Conservation (phyloP, 1,140 invertebrate species). For the Drosophila leontia region DNA sequence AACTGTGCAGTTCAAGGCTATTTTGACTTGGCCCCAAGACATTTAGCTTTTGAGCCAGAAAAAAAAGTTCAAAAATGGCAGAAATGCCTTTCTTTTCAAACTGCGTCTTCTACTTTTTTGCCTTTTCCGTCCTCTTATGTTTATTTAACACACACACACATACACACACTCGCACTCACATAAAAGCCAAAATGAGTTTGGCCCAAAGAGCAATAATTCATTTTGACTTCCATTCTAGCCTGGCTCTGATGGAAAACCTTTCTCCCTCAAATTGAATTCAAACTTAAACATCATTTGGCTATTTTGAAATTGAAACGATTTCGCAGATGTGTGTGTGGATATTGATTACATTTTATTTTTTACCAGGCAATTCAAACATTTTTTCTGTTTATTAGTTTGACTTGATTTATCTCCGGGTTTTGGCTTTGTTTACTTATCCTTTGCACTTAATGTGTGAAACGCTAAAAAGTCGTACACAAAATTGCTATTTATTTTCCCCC, state of each 20-base stretch:
- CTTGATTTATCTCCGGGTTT: slow-evolving; percentile 28
- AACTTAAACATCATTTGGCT: slow-evolving; percentile 61
- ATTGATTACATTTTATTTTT: slow-evolving; percentile 75
- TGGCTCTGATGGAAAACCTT: slow-evolving; percentile 69
- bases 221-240: slow-evolving; percentile 50
- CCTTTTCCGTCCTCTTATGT: slow-evolving; percentile 36
- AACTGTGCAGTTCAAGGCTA: slow-evolving; percentile 78
- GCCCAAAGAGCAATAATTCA: slow-evolving; percentile 74
- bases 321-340: slow-evolving; percentile 20
- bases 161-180: neutral
- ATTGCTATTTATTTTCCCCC: slow-evolving; percentile 3
- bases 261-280: slow-evolving; percentile 72
- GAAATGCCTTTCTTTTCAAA: slow-evolving; percentile 49
- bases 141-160: slow-evolving; percentile 46
- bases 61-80: slow-evolving; percentile 49
- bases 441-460: slow-evolving; percentile 36
- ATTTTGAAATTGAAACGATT: slow-evolving; percentile 64
- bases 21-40: slow-evolving; percentile 27
- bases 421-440: slow-evolving; percentile 4
- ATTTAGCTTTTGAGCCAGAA: slow-evolving; percentile 35
- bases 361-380: slow-evolving; percentile 28
- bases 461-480: slow-evolving; percentile 22
- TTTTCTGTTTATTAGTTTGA: slow-evolving; percentile 64
- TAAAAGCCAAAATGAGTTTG: slow-evolving; percentile 46
- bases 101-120: slow-evolving; percentile 16